A percentile compares a stretch with the other conserved stretches of the same genome.
Conservation (phyloP, 2,797 vertebrate species). For the Argyrosomus regius region DNA sequence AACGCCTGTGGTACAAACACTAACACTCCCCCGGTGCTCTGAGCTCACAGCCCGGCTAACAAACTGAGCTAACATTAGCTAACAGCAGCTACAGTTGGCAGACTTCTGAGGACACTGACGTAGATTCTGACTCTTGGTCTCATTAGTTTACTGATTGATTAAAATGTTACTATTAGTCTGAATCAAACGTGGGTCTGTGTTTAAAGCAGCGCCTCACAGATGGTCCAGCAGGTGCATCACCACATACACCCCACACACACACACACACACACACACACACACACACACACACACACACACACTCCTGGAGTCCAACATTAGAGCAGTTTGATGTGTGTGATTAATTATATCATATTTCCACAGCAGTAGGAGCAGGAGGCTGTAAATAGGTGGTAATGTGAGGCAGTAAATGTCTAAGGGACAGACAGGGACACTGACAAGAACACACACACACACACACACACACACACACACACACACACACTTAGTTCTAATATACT, state of each 20-base stretch:
- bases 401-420: constrained; percentile 53
- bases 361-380: constrained; percentile 35
- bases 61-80: too few species aligned
- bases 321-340: constrained; percentile 43
- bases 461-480: constrained; percentile 1
- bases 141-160: neutral
- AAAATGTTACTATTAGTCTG: neutral
- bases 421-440: constrained; percentile 8
- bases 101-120: neutral
- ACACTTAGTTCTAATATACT: too few species aligned
- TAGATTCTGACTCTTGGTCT: neutral
- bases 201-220: constrained; percentile 35
- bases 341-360: constrained; percentile 60
- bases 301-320: constrained; percentile 17
- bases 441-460: constrained; percentile 22
- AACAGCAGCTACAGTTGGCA: too few species aligned
- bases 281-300: constrained; percentile 33
- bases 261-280: constrained; percentile 17
- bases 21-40: too few species aligned
- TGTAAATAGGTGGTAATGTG: constrained; percentile 64
- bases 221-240: constrained; percentile 40
- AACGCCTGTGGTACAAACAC: too few species aligned
- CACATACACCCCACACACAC: constrained; percentile 2
- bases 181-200: constrained; percentile 3
- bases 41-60: too few species aligned